Base-by-base conservation (phyloP, 30 jellyfish, hydroid and myxozoan genomes). In the Aurelia coerulea region DNA sequence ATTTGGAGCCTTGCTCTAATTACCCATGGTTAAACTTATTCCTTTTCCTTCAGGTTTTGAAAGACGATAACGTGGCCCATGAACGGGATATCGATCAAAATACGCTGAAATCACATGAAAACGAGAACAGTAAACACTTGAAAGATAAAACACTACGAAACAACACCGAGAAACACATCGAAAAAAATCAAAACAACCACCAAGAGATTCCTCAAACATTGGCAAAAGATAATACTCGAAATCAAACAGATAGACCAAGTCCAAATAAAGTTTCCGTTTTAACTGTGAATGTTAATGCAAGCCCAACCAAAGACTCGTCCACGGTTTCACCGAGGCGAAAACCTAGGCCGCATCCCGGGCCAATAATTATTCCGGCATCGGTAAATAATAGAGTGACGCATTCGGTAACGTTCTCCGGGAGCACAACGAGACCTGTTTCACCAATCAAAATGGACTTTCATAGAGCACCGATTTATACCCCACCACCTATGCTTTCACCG, bases 401-500 rank as follows among this genome's bases (percentile, higher is more conserved):
- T 72, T 88, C 94, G 34, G 90, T 83, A 11, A 88, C 91, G 13
- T 82, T 93, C 60, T 59, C 98, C 23, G 81, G 86, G 34, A 68
- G 93, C 68, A 66, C 97, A 16, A 65, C 84, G 15, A 73, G 84
- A 65, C 91, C 90, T 7, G 74, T 52, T 17, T 90, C 97, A 0
- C 97, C 97, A 5, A 68, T 76, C 16, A 83, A 74, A 63, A 77
- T 73, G 77, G 97, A 73, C 29, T 71, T 29, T 49, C 76, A 59
- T 83, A 74, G 72, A 18, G 80, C 94, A 14, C 97, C 97, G 16
- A 79, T 95, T 34, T 95, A 95, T 71, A 95, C 99, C 1, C 99
- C 99, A 49, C 99, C 99, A 8, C 97, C 99, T 19, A 95, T 95
- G 99, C 95, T 95, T 14, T 90, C 98, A 33, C 99, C 99, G 46